Evolutionary conservation across 2,888 invertebrate species (phyloP).

Genomic region (Agrochola circellaris): DNA sequence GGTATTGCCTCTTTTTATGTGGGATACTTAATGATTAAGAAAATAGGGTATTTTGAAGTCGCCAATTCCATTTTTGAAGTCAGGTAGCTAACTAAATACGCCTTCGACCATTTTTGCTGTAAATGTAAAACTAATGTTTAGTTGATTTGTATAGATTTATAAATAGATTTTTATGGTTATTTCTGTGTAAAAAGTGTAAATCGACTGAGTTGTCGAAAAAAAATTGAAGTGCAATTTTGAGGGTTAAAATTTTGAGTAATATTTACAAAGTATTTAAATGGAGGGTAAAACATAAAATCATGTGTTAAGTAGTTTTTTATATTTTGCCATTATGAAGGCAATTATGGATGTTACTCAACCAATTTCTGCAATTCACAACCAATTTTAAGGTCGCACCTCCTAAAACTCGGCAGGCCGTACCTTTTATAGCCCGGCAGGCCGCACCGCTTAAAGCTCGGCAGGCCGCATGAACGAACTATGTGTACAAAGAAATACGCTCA

Average conservation of each 20-base stretch:
- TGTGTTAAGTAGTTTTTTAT: conserved; percentile 13
- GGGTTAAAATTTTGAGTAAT: conserved; percentile 22
- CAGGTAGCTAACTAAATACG: conserved; percentile 49
- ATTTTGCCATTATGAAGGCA: conserved; percentile 3
- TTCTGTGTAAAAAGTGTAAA: conserved; percentile 10
- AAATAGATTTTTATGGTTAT: conserved; percentile 42
- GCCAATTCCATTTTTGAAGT: conserved; percentile 51
- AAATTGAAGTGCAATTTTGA: conserved; percentile 48
- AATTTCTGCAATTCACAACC: background rate
- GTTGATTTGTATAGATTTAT: conserved; percentile 55
- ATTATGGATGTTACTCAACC: background rate
- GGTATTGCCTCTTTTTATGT: conserved; percentile 24
- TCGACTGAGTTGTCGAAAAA: conserved; percentile 41
- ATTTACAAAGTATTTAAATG: conserved; percentile 40
- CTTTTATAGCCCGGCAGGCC: background rate
- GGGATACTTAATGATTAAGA: conserved; percentile 34
- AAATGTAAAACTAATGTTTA: conserved; percentile 39
- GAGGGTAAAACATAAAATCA: conserved; percentile 8
- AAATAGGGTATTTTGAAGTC: conserved; percentile 59
- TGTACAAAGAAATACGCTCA: background rate
- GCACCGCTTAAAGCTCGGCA: no score
- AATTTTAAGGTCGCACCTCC: background rate
- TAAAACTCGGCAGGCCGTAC: background rate
- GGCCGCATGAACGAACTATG: background rate
- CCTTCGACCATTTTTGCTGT: conserved; percentile 28